phyloP scores from a whole-genome alignment of 2,113 vertebrate genomes.

The Notothenia rossii region DNA sequence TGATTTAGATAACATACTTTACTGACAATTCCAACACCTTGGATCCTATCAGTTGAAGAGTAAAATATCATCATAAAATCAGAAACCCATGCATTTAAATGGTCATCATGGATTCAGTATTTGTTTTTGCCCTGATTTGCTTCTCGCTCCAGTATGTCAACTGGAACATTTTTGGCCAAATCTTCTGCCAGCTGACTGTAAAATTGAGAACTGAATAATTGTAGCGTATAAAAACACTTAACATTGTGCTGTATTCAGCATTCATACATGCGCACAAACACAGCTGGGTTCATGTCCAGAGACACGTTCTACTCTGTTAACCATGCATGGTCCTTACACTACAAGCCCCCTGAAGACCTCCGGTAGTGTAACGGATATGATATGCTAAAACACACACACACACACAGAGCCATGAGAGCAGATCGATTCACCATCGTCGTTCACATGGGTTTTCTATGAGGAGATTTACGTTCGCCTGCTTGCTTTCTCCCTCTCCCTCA shows the following conservation, averaged over 20 bases:
- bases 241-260: slow-evolving; percentile 15
- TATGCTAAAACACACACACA: slow-evolving; percentile 40
- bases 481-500: slow-evolving; percentile 39
- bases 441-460: slow-evolving; percentile 63
- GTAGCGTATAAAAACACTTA: slow-evolving; percentile 21
- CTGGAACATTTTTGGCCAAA: slow-evolving; percentile 12
- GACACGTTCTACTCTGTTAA: slow-evolving; percentile 54
- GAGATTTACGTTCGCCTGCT: slow-evolving; percentile 49
- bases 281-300: slow-evolving; percentile 52
- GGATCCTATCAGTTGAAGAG: not conserved
- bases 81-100: not conserved
- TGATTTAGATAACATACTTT: not conserved
- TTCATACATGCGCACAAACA: slow-evolving; percentile 9
- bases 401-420: slow-evolving; percentile 40
- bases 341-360: slow-evolving; percentile 38
- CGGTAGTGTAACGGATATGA: slow-evolving; percentile 34
- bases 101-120: slow-evolving; percentile 13
- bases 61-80: not conserved
- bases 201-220: slow-evolving; percentile 42
- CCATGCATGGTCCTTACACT: slow-evolving; percentile 48
- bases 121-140: slow-evolving; percentile 10
- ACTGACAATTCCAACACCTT: not conserved
- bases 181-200: slow-evolving; percentile 37
- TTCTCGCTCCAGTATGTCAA: slow-evolving; percentile 32
- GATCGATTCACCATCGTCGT: slow-evolving; percentile 58